Conservation (phyloP, 2,888 invertebrate genomes). For the Habrosyne pyritoides region DNA sequence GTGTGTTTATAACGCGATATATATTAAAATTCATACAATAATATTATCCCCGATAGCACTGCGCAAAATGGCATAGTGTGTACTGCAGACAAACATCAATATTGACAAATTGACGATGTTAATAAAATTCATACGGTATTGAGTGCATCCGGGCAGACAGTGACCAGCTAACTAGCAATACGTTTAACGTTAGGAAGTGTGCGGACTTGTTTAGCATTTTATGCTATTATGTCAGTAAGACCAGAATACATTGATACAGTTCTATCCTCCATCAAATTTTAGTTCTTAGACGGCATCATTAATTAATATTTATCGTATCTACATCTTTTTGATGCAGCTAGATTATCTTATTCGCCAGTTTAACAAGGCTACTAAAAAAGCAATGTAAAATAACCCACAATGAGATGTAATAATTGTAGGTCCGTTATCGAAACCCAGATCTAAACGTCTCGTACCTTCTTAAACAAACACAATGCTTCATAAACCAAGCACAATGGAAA, state of each 20-base stretch:
- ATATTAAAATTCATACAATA: neutral
- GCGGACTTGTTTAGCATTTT: conserved; percentile 36
- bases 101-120: conserved; percentile 40
- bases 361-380: neutral
- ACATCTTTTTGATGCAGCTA: too few relatives aligned
- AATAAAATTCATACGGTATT: conserved; percentile 22
- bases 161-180: conserved; percentile 51
- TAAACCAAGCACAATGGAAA: conserved; percentile 55
- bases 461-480: conserved; percentile 44
- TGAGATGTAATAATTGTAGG: conserved; percentile 24
- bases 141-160: conserved; percentile 53
- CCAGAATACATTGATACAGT: too few relatives aligned
- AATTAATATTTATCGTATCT: too few relatives aligned
- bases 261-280: too few relatives aligned
- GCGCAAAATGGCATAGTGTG: conserved; percentile 18
- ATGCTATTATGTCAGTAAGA: conserved; percentile 37
- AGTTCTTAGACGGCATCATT: too few relatives aligned
- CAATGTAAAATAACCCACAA: neutral
- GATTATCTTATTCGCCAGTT: too few relatives aligned
- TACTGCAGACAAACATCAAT: conserved; percentile 23
- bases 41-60: conserved; percentile 12
- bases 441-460: conserved; percentile 41
- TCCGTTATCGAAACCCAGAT: conserved; percentile 46
- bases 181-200: conserved; percentile 48
- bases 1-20: neutral